A percentile compares a stretch with the other conserved stretches of the same genome.
phyloP scores from a whole-genome alignment of 2,888 invertebrate genomes.

The Lepidonotus clava region DNA sequence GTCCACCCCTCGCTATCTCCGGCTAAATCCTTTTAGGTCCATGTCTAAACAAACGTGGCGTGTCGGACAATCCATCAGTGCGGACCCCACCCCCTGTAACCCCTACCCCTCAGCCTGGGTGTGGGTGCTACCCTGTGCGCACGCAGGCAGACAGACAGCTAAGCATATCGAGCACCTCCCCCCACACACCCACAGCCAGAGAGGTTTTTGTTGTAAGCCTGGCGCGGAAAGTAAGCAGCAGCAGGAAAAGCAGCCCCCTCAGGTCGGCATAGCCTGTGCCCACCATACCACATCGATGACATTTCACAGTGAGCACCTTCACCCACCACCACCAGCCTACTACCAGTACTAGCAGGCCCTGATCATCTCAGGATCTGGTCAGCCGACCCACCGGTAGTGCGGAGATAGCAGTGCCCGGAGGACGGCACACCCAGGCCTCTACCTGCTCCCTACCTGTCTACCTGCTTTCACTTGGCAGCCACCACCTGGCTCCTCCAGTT shows the following conservation, averaged over 20 bases:
- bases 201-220: neutral
- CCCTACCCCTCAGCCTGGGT: too few species aligned
- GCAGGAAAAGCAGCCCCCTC: neutral
- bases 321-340: neutral
- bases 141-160: too few species aligned
- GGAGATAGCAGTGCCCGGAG: too few species aligned
- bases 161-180: too few species aligned
- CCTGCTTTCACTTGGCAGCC: neutral
- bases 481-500: conserved; percentile 5
- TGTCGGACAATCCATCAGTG: conserved; percentile 20
- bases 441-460: neutral
- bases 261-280: neutral
- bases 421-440: neutral
- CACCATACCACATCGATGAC: conserved; percentile 35
- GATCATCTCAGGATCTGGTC: too few species aligned
- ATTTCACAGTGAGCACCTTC: neutral
- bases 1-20: neutral
- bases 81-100: conserved; percentile 28
- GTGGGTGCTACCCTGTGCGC: too few species aligned
- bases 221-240: neutral
- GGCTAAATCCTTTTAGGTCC: conserved; percentile 4
- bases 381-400: too few species aligned
- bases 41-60: neutral
- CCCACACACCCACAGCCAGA: neutral
- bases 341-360: too few species aligned